phyloP scores from a whole-genome alignment of 2,797 vertebrate species.

The Siniperca scherzeri region DNA sequence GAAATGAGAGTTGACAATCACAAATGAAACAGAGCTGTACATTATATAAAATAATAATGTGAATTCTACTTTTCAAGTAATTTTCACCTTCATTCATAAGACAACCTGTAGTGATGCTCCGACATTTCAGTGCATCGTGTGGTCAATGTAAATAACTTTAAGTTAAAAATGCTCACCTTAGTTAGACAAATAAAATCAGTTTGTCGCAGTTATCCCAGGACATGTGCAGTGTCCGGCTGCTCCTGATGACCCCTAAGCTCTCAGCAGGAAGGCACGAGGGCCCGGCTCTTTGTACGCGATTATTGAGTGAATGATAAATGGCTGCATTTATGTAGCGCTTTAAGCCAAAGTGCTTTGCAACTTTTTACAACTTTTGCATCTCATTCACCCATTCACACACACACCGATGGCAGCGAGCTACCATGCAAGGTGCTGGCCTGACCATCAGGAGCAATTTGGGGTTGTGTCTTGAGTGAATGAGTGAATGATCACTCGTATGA shows the following conservation, averaged over 20 bases:
- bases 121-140: neutral
- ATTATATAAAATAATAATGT: neutral
- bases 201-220: too few species aligned
- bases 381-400: too few species aligned
- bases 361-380: too few species aligned
- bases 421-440: too few species aligned
- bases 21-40: too few species aligned
- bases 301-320: neutral
- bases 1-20: too few species aligned
- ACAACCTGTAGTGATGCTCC: neutral
- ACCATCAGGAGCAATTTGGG: too few species aligned
- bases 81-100: too few species aligned
- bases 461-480: too few species aligned
- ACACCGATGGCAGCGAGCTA: too few species aligned
- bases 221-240: neutral
- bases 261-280: constrained; percentile 5
- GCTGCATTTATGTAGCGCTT: too few species aligned
- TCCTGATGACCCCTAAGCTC: constrained; percentile 19
- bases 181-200: neutral
- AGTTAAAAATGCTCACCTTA: neutral
- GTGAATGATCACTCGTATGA: neutral
- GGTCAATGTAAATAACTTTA: neutral
- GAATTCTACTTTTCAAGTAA: neutral
- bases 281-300: neutral
- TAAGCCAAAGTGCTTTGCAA: too few species aligned